Percentiles rank a stretch among this genome's conserved stretches.
Evolutionary conservation across 1,140 invertebrate genomes (phyloP).

Genomic region (Platorchestia sp.): DNA sequence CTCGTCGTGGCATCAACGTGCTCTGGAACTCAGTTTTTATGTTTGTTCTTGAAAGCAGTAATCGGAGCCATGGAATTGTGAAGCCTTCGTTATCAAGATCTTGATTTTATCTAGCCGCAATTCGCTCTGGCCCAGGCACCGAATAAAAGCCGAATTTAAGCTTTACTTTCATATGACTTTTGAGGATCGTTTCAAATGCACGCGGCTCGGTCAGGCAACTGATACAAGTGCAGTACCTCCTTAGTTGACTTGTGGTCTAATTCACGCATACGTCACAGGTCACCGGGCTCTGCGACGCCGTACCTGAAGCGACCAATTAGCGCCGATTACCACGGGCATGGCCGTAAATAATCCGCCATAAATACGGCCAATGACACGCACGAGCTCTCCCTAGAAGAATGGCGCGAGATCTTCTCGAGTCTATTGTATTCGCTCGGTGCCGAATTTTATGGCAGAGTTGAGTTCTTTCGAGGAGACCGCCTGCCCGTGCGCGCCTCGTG

Average conservation of each 20-base stretch:
- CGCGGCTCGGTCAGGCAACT: not conserved
- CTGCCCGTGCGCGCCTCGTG: not conserved
- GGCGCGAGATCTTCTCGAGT: not conserved
- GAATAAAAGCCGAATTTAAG: not conserved
- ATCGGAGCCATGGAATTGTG: not conserved
- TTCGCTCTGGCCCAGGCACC: not conserved
- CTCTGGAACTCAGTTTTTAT: not conserved
- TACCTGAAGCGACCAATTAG: slow-evolving; percentile 49
- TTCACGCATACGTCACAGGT: not conserved
- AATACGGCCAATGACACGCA: slow-evolving; percentile 45
- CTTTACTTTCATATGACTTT: slow-evolving; percentile 5
- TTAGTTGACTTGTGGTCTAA: slow-evolving; percentile 1
- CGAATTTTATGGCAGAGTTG: slow-evolving; percentile 15
- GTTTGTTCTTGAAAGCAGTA: not conserved
- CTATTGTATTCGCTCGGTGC: slow-evolving; percentile 18
- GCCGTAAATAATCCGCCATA: slow-evolving; percentile 44
- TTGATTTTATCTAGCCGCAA: not conserved
- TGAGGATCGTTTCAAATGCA: not conserved
- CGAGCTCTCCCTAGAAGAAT: slow-evolving; percentile 13
- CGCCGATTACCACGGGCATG: slow-evolving; percentile 23
- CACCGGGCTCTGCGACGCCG: not conserved
- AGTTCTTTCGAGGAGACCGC: not conserved
- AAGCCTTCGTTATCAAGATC: slow-evolving; percentile 7
- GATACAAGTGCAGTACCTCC: not conserved
- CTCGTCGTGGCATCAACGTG: not conserved